Conservation (phyloP, 2,888 invertebrate genomes). For the Thymelicus acteon region DNA sequence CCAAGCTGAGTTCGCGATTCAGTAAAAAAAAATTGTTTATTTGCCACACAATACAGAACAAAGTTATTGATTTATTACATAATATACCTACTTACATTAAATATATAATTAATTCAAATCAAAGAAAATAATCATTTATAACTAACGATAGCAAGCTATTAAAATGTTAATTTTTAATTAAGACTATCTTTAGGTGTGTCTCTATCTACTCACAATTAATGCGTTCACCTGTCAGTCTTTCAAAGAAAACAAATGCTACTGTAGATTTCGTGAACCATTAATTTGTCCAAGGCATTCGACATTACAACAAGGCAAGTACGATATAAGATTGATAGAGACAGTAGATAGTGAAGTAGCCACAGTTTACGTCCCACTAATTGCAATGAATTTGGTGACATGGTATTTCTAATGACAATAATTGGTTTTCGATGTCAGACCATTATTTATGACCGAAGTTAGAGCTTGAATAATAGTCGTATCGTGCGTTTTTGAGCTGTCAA, state of each 20-base stretch:
- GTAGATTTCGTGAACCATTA: background rate
- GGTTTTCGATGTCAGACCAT: conserved; percentile 11
- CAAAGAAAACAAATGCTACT: conserved; percentile 5
- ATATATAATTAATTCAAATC: too few species aligned
- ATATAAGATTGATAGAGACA: conserved; percentile 24
- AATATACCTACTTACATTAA: too few species aligned
- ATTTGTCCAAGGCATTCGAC: conserved; percentile 5
- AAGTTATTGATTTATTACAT: too few species aligned
- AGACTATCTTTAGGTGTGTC: background rate
- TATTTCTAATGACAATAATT: conserved; percentile 9
- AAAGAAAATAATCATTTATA: too few species aligned
- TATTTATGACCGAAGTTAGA: conserved; percentile 2
- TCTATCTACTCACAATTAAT: background rate
- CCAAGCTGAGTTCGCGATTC: too few species aligned
- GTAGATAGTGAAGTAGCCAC: conserved; percentile 1
- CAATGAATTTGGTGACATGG: conserved; percentile 33
- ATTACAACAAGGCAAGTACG: background rate
- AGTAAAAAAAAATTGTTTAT: too few species aligned
- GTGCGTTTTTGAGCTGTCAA: too few species aligned
- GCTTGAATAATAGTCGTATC: conserved; percentile 7
- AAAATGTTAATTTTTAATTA: conserved; percentile 2
- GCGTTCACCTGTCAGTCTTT: background rate
- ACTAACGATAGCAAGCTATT: background rate
- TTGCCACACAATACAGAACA: too few species aligned
- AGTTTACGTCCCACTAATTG: conserved; percentile 22